Evolutionary conservation across 1,140 invertebrate species (phyloP), one percentile per base, ranked within the genome.

Genomic region (Theocolax elegans): DNA sequence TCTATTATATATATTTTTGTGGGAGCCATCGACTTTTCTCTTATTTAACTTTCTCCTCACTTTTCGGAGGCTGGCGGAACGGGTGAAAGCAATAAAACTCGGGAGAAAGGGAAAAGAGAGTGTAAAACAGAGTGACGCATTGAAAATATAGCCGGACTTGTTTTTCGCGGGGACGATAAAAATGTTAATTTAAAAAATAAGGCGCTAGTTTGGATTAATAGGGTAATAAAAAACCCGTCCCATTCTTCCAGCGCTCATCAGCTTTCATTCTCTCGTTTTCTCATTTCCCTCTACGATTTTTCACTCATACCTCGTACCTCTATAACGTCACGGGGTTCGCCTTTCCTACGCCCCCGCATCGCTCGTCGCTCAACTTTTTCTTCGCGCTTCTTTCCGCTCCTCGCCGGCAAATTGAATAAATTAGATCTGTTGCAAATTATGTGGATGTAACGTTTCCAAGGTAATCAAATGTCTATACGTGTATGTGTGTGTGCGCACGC

Each of bases 161-260:
- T 38, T 53, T 53, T 53, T 35, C 79, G 74, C 71, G 51, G 67
- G 62, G 74, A 31, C 80, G 76, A 83, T 83, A 82, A 83, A 83
- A 83, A 82, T 83, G 82, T 83, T 83, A 83, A 83, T 82, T 82
- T 82, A 80, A 83, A n/a, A 83, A 83, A 83, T 82, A 83, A 83
- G 79, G 80, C 74, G 77, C 81, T 81, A 81, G 79, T 81, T 82
- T 80, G 79, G 75, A 83, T 83, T 83, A 83, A 83, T 82, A 81
- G 82, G 79, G 74, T 78, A 81, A 80, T 82, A 83, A 83, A 83
- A 83, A 79, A 80, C 77, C 76, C 67, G 74, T 10, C 31, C 4
- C 75, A 75, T 74, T 79, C 73, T 72, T 66, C 71, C 60, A 53
- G 35, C 42, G 70, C 72, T 62, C 48, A 70, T 72, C 74, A 76